Evolutionary conservation across 1,140 invertebrate genomes (phyloP), one percentile per base, ranked within the genome.

Genomic region (Lordiphosa mommai): DNA sequence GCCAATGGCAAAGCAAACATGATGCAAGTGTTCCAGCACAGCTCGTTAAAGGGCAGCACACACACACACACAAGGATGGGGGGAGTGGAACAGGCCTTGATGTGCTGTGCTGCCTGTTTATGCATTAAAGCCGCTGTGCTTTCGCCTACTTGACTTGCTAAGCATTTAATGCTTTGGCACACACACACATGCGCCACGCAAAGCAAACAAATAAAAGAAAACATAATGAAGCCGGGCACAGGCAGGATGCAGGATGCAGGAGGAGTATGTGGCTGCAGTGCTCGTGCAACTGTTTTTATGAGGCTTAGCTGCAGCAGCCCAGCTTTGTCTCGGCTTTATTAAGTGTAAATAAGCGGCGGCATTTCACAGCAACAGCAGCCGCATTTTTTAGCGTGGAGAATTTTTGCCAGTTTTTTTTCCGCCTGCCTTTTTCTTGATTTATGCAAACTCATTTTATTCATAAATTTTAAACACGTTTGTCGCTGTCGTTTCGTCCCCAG

Each of bases 401-500:
- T 36, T 36, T 57, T 41, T 37, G 16, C 34, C 41, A 17, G 14
- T 64, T 34, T 48, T 12, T 44, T 29, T 29, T 8, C 61, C 61
- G 48, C 33, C 59, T 37, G 47, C 44, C 29, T 44, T 23, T 53
- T 34, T 29, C 38, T 65, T 82, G 76, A 80, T 80, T 80, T 82
- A 80, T 80, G 76, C 71, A 38, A 56, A 82, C 71, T 82, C 76
- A 80, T 80, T 80, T 82, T 76, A 80, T 82, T 80, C 76, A 80
- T 80, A 80, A 82, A 82, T 82, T 80, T 76, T 71, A 74, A 74
- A 74, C 59, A 73, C 71, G 64, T 57, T 73, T 61, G 70, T 47
- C 49, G 41, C 41, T 60, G 43, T 34, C 67, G 46, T 32, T 41
- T 16, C 14, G 12, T 17, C 20, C 5, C 10, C 29, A 37, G 1